phyloP scores from a whole-genome alignment of 2,888 invertebrate genomes.

The Metalampra italica region DNA sequence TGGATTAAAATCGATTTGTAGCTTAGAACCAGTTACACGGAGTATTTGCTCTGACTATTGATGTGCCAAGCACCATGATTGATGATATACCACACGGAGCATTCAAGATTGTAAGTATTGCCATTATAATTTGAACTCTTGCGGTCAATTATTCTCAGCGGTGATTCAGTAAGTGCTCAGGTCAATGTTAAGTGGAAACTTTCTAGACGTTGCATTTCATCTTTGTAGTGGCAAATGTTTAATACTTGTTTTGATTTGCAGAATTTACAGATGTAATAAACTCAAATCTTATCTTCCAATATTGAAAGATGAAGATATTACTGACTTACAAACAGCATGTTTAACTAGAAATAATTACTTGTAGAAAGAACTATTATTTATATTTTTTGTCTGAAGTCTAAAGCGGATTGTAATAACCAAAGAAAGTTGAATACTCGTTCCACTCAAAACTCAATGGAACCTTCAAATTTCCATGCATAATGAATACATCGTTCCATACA shows the following conservation, averaged over 20 bases:
- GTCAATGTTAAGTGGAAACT: slow-evolving; percentile 4
- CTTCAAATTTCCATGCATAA: slow-evolving; percentile 13
- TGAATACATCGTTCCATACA: slow-evolving; percentile 30
- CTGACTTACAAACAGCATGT: too few relatives aligned
- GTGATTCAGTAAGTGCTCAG: not conserved
- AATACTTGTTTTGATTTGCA: not conserved
- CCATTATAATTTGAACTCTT: slow-evolving; percentile 15
- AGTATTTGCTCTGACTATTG: slow-evolving; percentile 59
- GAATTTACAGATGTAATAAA: not conserved
- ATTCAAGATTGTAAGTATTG: slow-evolving; percentile 21
- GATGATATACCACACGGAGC: slow-evolving; percentile 36
- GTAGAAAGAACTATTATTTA: too few relatives aligned
- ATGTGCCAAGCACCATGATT: slow-evolving; percentile 53
- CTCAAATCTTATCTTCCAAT: too few relatives aligned
- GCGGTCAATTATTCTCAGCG: slow-evolving; percentile 2
- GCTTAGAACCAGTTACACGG: slow-evolving; percentile 45
- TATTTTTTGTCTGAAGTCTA: too few relatives aligned
- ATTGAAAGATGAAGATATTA: too few relatives aligned
- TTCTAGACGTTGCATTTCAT: not conserved
- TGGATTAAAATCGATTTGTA: slow-evolving; percentile 54
- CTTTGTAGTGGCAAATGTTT: not conserved
- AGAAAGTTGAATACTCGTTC: not conserved
- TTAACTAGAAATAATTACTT: too few relatives aligned
- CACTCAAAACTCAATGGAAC: not conserved
- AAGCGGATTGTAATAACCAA: too few relatives aligned